Evolutionary conservation across 2,888 invertebrate species (phyloP).

Genomic region (Drosophila neonasuta): DNA sequence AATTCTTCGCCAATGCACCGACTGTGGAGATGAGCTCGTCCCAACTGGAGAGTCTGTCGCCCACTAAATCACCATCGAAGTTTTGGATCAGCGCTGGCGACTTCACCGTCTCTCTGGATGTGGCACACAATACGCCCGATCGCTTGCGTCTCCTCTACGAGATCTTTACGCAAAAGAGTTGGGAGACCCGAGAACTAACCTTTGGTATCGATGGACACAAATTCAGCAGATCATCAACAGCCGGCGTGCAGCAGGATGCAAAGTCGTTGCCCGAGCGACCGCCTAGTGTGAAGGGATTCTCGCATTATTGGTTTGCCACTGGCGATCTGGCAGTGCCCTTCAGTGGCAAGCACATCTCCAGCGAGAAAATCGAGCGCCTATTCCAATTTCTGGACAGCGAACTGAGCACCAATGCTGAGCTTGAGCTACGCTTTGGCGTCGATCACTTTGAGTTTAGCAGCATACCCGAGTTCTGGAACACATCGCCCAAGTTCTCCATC

Average conservation of each 20-base stretch:
- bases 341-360: constrained; percentile 68
- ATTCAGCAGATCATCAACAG: constrained; percentile 46
- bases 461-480: constrained; percentile 67
- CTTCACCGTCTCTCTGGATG: constrained; percentile 69
- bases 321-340: constrained; percentile 78
- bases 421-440: constrained; percentile 75
- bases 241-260: not conserved
- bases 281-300: constrained; percentile 60
- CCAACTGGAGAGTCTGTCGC: constrained; percentile 35
- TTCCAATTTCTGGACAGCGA: constrained; percentile 71
- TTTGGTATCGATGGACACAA: constrained; percentile 80
- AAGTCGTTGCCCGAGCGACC: constrained; percentile 49
- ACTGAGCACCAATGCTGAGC: constrained; percentile 24
- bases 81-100: constrained; percentile 78
- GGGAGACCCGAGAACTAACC: constrained; percentile 68
- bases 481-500: constrained; percentile 69
- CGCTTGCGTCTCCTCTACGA: constrained; percentile 73
- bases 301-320: constrained; percentile 81
- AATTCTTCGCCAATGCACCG: constrained; percentile 66
- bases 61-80: constrained; percentile 47
- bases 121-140: constrained; percentile 59
- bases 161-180: constrained; percentile 77
- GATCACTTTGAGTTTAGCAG: constrained; percentile 79
- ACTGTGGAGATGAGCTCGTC: constrained; percentile 62
- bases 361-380: constrained; percentile 70